These are phyloP conservation scores for Pollenia griseotomentosa DNA, from an alignment of 2,888 invertebrate species.

Conservation along the genomic window DNA sequence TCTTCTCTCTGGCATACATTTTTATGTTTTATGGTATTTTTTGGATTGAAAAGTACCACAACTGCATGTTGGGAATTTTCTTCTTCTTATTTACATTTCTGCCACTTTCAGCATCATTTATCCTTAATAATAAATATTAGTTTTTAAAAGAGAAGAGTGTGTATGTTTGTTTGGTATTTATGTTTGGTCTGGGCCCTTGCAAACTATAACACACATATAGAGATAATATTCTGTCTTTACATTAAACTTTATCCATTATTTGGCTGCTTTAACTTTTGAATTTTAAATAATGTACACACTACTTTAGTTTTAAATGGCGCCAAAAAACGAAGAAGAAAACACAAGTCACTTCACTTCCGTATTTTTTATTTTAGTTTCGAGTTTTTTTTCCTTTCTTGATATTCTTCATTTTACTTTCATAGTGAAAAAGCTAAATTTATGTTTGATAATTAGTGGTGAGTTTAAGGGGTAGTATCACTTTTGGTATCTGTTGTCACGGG, in stretches of 20 bases:
- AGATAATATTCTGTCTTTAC: neutral
- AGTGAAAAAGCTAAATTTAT: neutral
- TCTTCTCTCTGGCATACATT: neutral
- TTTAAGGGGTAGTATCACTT: neutral
- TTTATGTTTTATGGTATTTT: neutral
- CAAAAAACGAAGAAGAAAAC: conserved; percentile 30
- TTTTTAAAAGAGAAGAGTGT: neutral
- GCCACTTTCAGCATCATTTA: conserved; percentile 53
- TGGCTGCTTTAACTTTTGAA: conserved; percentile 62
- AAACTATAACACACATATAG: neutral
- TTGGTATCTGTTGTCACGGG: neutral
- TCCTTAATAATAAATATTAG: conserved; percentile 29
- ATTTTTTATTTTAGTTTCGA: conserved; percentile 47
- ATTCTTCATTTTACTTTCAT: conserved; percentile 32
- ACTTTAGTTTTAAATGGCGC: conserved; percentile 63
- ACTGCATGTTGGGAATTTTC: no score
- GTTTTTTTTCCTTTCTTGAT: conserved; percentile 17
- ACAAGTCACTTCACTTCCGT: conserved; percentile 60
- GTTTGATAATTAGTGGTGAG: neutral
- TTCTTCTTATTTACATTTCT: conserved; percentile 16
- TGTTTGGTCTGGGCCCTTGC: conserved; percentile 20
- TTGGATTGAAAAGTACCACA: no score
- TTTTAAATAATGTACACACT: conserved; percentile 47
- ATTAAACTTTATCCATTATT: conserved; percentile 58
- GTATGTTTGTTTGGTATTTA: conserved; percentile 11